Conservation (phyloP, 2,797 vertebrate species). For the Carapus acus region DNA sequence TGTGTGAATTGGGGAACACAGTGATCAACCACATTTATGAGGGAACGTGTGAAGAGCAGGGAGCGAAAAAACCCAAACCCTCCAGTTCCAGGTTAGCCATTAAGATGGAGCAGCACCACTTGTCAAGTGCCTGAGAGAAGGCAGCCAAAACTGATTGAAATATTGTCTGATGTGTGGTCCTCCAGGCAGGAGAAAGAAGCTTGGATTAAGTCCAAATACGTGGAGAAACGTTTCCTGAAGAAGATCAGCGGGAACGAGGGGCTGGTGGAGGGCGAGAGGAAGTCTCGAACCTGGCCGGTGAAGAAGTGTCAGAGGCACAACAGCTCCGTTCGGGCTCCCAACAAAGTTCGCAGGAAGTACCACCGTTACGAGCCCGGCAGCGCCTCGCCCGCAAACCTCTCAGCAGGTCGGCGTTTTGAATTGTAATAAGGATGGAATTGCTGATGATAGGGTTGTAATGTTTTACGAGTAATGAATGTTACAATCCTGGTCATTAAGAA, state of each 20-base stretch:
- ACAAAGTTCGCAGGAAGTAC: slow-evolving; percentile 77
- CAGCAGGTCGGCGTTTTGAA: slow-evolving; percentile 73
- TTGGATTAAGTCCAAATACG: slow-evolving; percentile 97
- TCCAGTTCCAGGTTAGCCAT: slow-evolving; percentile 81
- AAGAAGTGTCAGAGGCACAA: slow-evolving; percentile 83
- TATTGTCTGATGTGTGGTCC: neutral
- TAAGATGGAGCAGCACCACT: neutral
- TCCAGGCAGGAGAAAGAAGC: slow-evolving; percentile 92
- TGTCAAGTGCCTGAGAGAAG: neutral
- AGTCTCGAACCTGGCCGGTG: slow-evolving; percentile 80
- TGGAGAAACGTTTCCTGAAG: slow-evolving; percentile 90
- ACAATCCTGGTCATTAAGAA: neutral
- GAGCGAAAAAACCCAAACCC: slow-evolving; percentile 84
- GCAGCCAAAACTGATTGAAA: neutral
- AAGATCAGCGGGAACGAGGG: slow-evolving; percentile 72
- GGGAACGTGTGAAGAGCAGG: slow-evolving; percentile 79
- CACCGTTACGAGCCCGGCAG: slow-evolving; percentile 77
- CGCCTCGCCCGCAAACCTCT: slow-evolving; percentile 77
- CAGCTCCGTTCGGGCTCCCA: slow-evolving; percentile 75
- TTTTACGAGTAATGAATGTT: neutral
- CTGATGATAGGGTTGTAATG: neutral
- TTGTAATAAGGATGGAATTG: neutral
- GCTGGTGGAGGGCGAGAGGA: slow-evolving; percentile 71
- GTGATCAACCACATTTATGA: slow-evolving; percentile 95
- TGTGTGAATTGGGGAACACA: slow-evolving; percentile 95